A percentile compares a stretch with the other conserved stretches of the same genome.
Conservation (phyloP, 2,113 vertebrate species). For the Platysteira castanea region DNA sequence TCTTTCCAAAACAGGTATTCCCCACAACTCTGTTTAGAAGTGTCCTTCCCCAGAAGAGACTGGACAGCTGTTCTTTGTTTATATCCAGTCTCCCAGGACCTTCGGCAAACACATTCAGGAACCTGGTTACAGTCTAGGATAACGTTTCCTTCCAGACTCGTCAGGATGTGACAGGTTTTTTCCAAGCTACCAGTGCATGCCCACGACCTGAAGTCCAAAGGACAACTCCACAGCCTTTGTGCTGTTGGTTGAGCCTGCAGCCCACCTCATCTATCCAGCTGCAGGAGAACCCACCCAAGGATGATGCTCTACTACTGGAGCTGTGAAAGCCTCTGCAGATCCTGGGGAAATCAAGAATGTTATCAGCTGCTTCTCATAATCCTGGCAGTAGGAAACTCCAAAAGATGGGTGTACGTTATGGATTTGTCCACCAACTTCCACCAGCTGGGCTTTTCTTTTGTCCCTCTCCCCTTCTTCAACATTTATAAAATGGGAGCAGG, state of each 20-base stretch:
- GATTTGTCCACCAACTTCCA: neutral
- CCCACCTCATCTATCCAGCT: neutral
- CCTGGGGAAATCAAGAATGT: neutral
- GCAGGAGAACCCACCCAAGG: neutral
- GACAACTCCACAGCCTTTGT: neutral
- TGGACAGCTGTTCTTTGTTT: slow-evolving; percentile 1
- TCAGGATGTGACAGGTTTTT: neutral
- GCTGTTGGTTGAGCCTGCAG: neutral
- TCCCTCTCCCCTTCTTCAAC: neutral
- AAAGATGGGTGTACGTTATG: neutral
- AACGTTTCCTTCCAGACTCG: neutral
- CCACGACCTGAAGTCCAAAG: neutral
- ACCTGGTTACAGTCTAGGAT: neutral
- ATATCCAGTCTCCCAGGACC: neutral
- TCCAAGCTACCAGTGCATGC: neutral
- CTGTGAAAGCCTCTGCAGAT: neutral
- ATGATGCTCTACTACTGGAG: neutral
- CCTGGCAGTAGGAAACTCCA: neutral
- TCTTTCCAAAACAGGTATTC: slow-evolving; percentile 5
- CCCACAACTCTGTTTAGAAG: neutral
- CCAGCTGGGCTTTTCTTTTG: neutral
- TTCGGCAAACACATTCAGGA: neutral
- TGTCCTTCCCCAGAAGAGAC: neutral
- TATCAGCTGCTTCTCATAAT: neutral
- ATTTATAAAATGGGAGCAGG: neutral